A percentile compares a stretch with the other conserved stretches of the same genome.
phyloP scores from a whole-genome alignment of 2,888 invertebrate genomes.

The Chirona hameri region DNA sequence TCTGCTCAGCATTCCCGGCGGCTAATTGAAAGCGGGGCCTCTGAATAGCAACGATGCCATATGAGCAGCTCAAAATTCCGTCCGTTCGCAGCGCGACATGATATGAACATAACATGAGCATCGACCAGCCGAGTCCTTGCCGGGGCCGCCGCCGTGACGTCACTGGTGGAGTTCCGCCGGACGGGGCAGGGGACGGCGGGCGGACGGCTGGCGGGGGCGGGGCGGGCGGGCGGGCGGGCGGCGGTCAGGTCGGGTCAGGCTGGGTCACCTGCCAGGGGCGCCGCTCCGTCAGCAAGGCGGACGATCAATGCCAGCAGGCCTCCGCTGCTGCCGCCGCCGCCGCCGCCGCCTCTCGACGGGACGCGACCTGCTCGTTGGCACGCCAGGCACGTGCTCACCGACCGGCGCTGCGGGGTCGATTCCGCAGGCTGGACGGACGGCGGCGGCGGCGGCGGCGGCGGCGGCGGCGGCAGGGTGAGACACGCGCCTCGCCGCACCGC shows the following conservation, averaged over 20 bases:
- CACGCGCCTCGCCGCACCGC: not conserved
- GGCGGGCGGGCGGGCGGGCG: not conserved
- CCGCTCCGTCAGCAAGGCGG: not conserved
- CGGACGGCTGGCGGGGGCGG: not conserved
- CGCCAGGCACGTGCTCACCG: not conserved
- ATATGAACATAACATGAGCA: conserved; percentile 27
- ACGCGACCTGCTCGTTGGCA: not conserved
- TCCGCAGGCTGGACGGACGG: not conserved
- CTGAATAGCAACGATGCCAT: conserved; percentile 11
- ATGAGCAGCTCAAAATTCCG: conserved; percentile 14
- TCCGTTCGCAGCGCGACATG: conserved; percentile 9
- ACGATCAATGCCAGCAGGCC: conserved; percentile 5
- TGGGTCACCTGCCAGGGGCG: not conserved
- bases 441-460: too few species aligned
- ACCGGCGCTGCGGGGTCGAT: conserved; percentile 4
- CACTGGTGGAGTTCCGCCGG: not conserved
- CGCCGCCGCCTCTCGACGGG: too few species aligned
- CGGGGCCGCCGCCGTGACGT: not conserved
- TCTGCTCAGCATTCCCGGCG: conserved; percentile 1
- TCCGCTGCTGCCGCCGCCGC: too few species aligned
- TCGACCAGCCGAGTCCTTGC: conserved; percentile 14
- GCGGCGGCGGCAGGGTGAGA: not conserved
- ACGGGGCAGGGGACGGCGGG: not conserved
- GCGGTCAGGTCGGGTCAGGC: not conserved
- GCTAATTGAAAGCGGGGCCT: not conserved